These are phyloP conservation scores for Zelleria hepariella DNA, from an alignment of 2,888 invertebrate species.

Conservation along the genomic window DNA sequence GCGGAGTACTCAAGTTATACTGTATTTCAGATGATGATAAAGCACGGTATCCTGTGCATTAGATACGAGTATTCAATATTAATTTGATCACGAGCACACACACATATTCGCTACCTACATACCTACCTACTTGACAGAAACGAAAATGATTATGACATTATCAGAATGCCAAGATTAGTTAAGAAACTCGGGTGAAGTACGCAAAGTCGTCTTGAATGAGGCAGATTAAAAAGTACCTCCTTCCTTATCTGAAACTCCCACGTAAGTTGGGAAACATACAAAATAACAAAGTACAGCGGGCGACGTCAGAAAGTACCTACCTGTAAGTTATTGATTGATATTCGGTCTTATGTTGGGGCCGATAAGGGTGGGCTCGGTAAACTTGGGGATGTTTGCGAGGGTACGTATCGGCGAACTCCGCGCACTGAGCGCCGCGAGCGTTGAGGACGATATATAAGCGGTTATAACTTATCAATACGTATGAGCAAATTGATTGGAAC, in stretches of 20 bases:
- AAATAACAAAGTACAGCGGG: neutral
- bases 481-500: neutral
- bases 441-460: neutral
- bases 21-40: too few relatives aligned
- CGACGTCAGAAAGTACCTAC: neutral
- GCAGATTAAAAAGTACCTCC: neutral
- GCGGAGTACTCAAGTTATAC: too few relatives aligned
- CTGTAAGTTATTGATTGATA: neutral
- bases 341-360: neutral
- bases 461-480: neutral
- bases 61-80: neutral
- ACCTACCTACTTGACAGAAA: neutral
- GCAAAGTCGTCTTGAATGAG: neutral
- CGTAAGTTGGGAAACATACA: neutral
- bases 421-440: neutral
- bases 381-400: neutral
- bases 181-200: neutral
- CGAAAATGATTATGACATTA: neutral
- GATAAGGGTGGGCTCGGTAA: neutral
- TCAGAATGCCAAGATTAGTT: neutral
- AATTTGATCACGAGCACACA: too few relatives aligned
- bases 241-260: neutral
- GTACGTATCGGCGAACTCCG: neutral
- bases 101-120: too few relatives aligned
- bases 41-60: too few relatives aligned